These are phyloP conservation scores for Arnoldichthys spilopterus DNA, from an alignment of 2,797 vertebrate species.

Conservation along the genomic window DNA sequence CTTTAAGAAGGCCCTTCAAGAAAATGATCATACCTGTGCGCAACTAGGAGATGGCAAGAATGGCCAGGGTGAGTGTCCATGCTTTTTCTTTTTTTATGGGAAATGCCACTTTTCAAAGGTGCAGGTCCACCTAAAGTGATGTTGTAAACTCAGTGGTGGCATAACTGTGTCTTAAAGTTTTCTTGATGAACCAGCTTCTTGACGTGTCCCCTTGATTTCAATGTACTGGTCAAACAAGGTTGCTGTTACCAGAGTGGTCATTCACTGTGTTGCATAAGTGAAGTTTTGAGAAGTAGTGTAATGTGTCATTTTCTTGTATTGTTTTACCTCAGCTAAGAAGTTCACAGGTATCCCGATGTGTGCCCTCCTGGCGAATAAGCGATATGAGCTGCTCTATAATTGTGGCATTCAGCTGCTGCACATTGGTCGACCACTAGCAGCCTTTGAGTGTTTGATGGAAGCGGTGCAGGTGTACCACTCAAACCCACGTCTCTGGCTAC, in stretches of 20 bases:
- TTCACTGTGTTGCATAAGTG: neutral
- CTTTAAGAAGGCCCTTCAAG: conserved; percentile 98
- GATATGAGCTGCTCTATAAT: conserved; percentile 96
- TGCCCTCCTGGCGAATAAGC: conserved; percentile 91
- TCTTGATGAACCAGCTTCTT: neutral
- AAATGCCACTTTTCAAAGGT: too few species aligned
- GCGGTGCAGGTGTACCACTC: conserved; percentile 97
- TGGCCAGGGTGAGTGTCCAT: conserved; percentile 81
- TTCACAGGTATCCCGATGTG: conserved; percentile 96
- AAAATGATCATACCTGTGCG: conserved; percentile 93
- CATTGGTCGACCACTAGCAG: conserved; percentile 91
- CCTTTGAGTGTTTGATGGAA: conserved; percentile 96
- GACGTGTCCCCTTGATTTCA: too few species aligned
- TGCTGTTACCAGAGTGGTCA: neutral
- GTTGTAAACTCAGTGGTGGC: neutral
- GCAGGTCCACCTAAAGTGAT: too few species aligned
- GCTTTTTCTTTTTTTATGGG: too few species aligned
- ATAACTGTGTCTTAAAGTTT: neutral
- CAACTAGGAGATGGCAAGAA: conserved; percentile 85
- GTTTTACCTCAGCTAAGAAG: conserved; percentile 81
- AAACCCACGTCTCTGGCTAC: conserved; percentile 95
- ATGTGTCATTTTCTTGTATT: conserved; percentile 24
- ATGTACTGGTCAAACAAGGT: neutral
- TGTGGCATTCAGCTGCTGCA: conserved; percentile 96
- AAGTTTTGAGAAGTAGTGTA: neutral